Conservation (phyloP, 2,113 vertebrate genomes). For the Halcyon senegalensis region DNA sequence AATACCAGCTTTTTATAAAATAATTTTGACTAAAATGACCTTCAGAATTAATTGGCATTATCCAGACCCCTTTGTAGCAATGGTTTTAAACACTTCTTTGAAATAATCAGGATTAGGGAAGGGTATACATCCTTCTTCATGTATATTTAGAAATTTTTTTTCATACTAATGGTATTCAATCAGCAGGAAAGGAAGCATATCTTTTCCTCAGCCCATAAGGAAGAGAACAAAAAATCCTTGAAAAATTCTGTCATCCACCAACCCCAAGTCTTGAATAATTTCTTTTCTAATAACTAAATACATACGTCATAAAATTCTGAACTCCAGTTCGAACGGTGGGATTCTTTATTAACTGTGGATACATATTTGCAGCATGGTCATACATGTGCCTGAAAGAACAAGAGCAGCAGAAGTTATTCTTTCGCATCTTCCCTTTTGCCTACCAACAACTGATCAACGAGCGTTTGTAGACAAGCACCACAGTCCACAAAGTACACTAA, state of each 20-base stretch:
- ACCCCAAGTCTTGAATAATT: background rate
- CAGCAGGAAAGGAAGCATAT: background rate
- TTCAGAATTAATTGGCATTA: background rate
- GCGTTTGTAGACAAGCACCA: background rate
- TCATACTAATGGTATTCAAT: background rate
- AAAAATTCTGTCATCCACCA: background rate
- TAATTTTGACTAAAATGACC: background rate
- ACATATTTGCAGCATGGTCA: constrained; percentile 89
- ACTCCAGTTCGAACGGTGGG: constrained; percentile 69
- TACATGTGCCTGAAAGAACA: constrained; percentile 83
- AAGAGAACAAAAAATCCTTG: background rate
- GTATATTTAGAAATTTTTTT: background rate
- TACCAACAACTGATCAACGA: background rate
- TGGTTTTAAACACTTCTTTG: background rate
- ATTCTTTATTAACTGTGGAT: constrained; percentile 84
- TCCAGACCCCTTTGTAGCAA: background rate
- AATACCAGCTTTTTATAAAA: background rate
- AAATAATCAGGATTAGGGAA: background rate
- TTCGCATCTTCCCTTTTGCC: background rate
- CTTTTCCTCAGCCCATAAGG: background rate
- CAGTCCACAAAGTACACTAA: background rate
- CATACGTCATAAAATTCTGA: constrained; percentile 84
- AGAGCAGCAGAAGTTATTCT: constrained; percentile 22
- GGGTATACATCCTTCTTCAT: background rate
- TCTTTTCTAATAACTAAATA: constrained; percentile 44